Base-by-base conservation (phyloP, 2,113 vertebrate species). In the Monopterus albus region DNA sequence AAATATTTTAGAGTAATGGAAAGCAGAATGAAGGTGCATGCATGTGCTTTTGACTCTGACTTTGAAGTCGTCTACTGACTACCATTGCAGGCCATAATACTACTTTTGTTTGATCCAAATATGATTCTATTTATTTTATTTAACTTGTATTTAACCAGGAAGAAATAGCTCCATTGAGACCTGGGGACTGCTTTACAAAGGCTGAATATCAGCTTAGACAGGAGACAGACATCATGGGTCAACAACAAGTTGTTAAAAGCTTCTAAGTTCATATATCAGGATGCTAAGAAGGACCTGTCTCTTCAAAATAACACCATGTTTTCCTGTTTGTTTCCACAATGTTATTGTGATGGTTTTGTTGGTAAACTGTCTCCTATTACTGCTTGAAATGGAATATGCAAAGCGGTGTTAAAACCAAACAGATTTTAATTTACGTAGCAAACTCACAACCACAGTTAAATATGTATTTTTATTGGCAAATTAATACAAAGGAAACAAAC, bases 381-480 rank as follows among this genome's bases (percentile, higher is more conserved):
- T 47, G 59, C 56, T 40, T 31, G 5, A 26, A 14, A 17, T 43
- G 20, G 25, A 38, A 42, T 61, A 64, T 42, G n/a, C 50, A 57
- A 52, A n/a, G 45, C n/a, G 15, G 13, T 59, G 28, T 58, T n/a
- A 42, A 53, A 66, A n/a, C n/a, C n/a, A n/a, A 61, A 52, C 45
- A 60, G 15, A 43, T 18, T 45, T 68, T 2, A 66, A 49, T 5
- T 56, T 12, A 66, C 15, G 68, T n/a, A 8, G 29, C 38, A 62
- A 45, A 63, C 31, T 56, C 14, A 67, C 33, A 46, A 26, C 25
- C 11, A 14, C 20, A 29, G 28, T 70, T 57, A 81, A 74, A 62
- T 69, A 17, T 62, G 53, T 45, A 20, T 43, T 79, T 78, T 91
- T 81, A 84, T 87, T 84, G 57, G 49, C 66, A 75, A 70, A 57